Conservation (phyloP, 2,888 invertebrate species). For the Drosophila trichaetosa region DNA sequence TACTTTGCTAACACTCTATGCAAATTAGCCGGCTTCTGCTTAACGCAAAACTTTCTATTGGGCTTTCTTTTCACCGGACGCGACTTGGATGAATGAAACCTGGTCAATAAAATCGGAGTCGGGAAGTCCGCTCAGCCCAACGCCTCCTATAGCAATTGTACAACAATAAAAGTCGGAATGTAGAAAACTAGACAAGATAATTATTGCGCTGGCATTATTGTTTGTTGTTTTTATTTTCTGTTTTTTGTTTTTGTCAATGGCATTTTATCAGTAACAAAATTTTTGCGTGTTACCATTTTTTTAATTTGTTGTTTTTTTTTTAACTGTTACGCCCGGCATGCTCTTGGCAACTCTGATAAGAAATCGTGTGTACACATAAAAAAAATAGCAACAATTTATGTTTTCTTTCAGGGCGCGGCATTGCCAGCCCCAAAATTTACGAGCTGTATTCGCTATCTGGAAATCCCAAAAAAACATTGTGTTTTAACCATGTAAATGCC, state of each 20-base stretch:
- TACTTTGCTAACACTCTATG: conserved; percentile 59
- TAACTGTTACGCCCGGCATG: conserved; percentile 38
- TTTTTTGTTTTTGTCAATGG: conserved; percentile 58
- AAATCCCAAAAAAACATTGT: neutral
- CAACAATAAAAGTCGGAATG: conserved; percentile 1
- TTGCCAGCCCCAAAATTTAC: conserved; percentile 40
- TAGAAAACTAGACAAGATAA: conserved; percentile 35
- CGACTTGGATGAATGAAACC: conserved; percentile 30
- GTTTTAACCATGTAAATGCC: conserved; percentile 9
- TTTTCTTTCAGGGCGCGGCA: conserved; percentile 16
- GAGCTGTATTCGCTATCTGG: conserved; percentile 13
- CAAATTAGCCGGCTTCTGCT: conserved; percentile 49
- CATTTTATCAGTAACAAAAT: conserved; percentile 64
- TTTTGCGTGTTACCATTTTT: conserved; percentile 23
- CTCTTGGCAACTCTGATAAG: conserved; percentile 46
- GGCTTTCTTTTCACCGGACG: conserved; percentile 61
- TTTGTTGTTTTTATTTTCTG: neutral
- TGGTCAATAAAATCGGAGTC: conserved; percentile 7
- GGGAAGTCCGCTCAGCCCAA: neutral
- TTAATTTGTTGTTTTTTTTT: conserved; percentile 1
- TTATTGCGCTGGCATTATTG: conserved; percentile 29
- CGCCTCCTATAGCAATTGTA: conserved; percentile 31
- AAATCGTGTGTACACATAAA: conserved; percentile 5
- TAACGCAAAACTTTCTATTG: conserved; percentile 61
- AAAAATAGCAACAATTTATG: conserved; percentile 15